Evolutionary conservation across 2,113 vertebrate species (phyloP).

Genomic region (Cebus imitator): DNA sequence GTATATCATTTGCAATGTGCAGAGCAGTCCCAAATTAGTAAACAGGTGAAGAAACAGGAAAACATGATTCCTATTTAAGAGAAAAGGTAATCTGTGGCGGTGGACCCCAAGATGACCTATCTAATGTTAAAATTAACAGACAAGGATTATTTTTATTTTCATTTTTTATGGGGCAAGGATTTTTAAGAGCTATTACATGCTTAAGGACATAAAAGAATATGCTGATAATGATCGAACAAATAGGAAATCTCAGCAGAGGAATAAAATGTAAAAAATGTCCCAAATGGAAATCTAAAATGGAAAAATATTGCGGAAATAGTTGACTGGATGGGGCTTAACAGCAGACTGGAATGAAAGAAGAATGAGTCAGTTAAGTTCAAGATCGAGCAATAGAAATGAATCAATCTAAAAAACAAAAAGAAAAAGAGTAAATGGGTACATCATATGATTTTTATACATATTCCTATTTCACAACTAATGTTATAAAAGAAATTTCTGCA

Average conservation of each 20-base stretch:
- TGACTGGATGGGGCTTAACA: background rate
- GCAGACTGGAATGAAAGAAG: constrained; percentile 3
- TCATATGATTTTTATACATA: background rate
- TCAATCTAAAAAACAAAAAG: background rate
- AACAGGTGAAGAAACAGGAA: background rate
- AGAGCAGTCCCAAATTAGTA: background rate
- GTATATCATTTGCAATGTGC: background rate
- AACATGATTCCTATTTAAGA: background rate
- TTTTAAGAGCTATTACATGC: background rate
- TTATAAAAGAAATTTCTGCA: background rate
- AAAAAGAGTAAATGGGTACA: background rate
- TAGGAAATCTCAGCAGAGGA: constrained; percentile 31
- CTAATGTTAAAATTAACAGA: background rate
- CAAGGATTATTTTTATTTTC: background rate
- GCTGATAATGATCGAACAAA: background rate
- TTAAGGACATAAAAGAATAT: background rate
- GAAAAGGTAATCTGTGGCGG: background rate
- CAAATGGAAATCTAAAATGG: constrained; percentile 17
- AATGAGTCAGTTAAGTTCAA: constrained; percentile 10
- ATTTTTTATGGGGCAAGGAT: background rate
- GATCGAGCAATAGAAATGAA: background rate
- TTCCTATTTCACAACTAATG: constrained; percentile 28
- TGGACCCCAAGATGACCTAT: background rate
- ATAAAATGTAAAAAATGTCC: background rate
- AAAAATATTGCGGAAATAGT: constrained; percentile 37